Percentiles rank a stretch among this genome's conserved stretches.
phyloP scores from a whole-genome alignment of 2,888 invertebrate species.

The Drosophila emarginata region DNA sequence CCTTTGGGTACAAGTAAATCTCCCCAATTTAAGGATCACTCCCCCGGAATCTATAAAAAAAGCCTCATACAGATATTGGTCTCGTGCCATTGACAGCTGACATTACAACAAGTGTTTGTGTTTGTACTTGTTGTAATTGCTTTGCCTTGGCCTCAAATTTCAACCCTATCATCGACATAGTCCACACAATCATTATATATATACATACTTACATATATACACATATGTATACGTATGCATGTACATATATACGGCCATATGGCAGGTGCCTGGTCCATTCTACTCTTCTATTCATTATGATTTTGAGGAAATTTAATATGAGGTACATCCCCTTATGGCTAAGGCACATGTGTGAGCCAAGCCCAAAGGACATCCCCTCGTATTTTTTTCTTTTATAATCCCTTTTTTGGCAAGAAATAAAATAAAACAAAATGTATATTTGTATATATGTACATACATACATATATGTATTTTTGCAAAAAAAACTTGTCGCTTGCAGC shows the following conservation, averaged over 20 bases:
- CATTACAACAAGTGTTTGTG: slow-evolving; percentile 75
- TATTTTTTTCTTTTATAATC: not conserved
- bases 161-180: slow-evolving; percentile 37
- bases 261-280: slow-evolving; percentile 37
- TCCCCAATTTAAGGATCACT: slow-evolving; percentile 7
- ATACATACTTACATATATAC: not conserved
- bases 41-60: not conserved
- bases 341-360: not conserved
- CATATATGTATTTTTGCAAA: slow-evolving; percentile 38
- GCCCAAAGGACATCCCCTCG: not conserved
- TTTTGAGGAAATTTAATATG: slow-evolving; percentile 61
- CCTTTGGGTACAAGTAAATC: slow-evolving; percentile 7
- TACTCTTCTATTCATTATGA: slow-evolving; percentile 52
- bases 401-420: slow-evolving; percentile 21
- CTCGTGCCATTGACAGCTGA: slow-evolving; percentile 74
- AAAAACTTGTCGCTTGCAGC: slow-evolving; percentile 58
- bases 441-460: too few relatives aligned
- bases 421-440: slow-evolving; percentile 10
- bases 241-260: slow-evolving; percentile 34
- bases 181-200: not conserved
- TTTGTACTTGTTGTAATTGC: slow-evolving; percentile 62
- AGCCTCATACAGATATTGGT: not conserved
- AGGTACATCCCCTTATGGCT: slow-evolving; percentile 45
- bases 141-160: slow-evolving; percentile 43
- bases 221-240: not conserved